phyloP scores from a whole-genome alignment of 2,113 vertebrate species.

The Sphaerodactylus townsendi region DNA sequence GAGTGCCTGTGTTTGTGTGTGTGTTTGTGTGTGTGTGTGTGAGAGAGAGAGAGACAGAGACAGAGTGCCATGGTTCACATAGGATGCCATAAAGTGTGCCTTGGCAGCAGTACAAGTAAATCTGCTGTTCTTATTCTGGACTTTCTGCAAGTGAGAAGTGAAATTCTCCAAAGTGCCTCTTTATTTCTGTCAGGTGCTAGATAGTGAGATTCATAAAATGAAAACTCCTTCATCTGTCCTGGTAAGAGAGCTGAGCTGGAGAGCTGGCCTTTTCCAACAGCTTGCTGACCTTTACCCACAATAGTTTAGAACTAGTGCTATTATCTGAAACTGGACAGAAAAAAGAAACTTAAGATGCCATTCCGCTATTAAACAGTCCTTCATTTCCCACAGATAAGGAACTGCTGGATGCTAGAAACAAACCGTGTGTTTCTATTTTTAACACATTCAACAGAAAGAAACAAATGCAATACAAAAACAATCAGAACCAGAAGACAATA shows the following conservation, averaged over 20 bases:
- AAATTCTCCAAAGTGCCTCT: background rate
- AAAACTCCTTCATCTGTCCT: constrained; percentile 18
- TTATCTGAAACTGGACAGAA: constrained; percentile 57
- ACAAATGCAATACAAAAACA: constrained; percentile 51
- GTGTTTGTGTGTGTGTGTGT: too few relatives aligned
- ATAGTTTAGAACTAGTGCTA: constrained; percentile 47
- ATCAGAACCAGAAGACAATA: constrained; percentile 38
- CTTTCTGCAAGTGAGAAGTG: constrained; percentile 22
- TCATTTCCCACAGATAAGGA: constrained; percentile 63
- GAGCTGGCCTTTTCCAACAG: constrained; percentile 22
- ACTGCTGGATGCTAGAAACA: constrained; percentile 52
- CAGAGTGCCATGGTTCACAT: too few relatives aligned
- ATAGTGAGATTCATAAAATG: constrained; percentile 29
- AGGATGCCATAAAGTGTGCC: too few relatives aligned
- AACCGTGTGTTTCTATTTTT: constrained; percentile 44
- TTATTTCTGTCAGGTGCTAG: constrained; percentile 24
- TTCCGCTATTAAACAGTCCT: constrained; percentile 58
- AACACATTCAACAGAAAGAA: constrained; percentile 28
- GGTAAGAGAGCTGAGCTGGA: constrained; percentile 34
- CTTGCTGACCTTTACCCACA: constrained; percentile 58
- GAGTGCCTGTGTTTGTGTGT: too few relatives aligned
- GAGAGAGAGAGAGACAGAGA: too few relatives aligned
- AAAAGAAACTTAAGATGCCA: constrained; percentile 52
- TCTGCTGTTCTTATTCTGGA: background rate
- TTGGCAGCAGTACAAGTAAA: background rate